Evolutionary conservation across 2,113 vertebrate genomes (phyloP).

Genomic region (Galbula dea): DNA sequence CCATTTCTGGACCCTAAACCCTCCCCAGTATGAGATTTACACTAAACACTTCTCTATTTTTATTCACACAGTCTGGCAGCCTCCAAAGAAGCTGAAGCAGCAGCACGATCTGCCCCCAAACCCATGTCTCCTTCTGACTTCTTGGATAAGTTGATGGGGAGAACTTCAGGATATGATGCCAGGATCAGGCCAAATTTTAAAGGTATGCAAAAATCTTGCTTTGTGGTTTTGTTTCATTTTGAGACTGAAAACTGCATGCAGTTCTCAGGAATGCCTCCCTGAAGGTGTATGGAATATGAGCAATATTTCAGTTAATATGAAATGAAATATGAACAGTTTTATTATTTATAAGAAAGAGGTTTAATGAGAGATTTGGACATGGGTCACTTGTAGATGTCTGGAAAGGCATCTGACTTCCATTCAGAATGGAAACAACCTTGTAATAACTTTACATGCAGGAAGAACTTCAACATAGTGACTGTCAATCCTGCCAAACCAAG

Average conservation of each 20-base stretch:
- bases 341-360: not conserved
- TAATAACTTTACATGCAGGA: not conserved
- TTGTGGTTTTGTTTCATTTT: not conserved
- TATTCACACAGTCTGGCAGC: constrained; percentile 84
- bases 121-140: constrained; percentile 98
- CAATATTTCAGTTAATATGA: not conserved
- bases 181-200: constrained; percentile 98
- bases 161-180: constrained; percentile 96
- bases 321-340: not conserved
- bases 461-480: fast-evolving
- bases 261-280: not conserved
- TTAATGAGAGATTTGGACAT: not conserved
- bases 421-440: not conserved
- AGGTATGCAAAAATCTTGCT: constrained; percentile 75
- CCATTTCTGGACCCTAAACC: not conserved
- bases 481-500: not conserved
- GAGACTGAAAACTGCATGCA: not conserved
- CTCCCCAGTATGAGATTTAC: not conserved
- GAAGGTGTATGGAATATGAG: not conserved
- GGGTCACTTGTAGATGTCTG: not conserved
- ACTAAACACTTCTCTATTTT: constrained; percentile 35
- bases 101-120: constrained; percentile 86
- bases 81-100: constrained; percentile 92
- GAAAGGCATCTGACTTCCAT: not conserved
- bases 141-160: constrained; percentile 97